These are phyloP conservation scores for Cherax destructor DNA, from an alignment of 1,140 invertebrate genomes.

Conservation along the genomic window DNA sequence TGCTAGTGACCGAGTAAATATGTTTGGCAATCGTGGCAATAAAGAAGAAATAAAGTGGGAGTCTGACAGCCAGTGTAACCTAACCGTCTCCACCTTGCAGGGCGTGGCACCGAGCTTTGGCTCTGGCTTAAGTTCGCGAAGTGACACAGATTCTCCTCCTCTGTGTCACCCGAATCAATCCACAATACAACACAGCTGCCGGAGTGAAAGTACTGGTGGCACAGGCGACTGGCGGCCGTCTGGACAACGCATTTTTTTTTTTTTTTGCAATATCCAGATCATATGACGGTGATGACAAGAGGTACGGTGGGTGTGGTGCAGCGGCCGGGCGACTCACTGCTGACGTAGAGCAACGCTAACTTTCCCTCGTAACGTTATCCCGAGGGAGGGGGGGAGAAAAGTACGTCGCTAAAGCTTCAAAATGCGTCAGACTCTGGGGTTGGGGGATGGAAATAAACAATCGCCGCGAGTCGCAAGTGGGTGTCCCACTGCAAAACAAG, in stretches of 20 bases:
- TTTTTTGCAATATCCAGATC: conserved; percentile 1
- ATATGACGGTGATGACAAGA: conserved; percentile 22
- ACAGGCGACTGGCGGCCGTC: background rate
- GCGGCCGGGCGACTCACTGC: background rate
- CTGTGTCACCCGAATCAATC: background rate
- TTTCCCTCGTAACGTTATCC: background rate
- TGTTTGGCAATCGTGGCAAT: conserved; percentile 2
- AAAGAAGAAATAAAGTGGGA: conserved; percentile 27
- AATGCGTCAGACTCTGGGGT: background rate
- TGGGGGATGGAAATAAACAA: background rate
- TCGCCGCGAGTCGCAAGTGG: background rate
- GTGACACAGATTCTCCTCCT: background rate
- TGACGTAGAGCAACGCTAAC: background rate
- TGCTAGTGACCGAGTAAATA: background rate
- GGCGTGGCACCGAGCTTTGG: conserved; percentile 28
- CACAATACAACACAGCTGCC: background rate
- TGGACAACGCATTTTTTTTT: background rate
- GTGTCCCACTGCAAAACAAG: background rate
- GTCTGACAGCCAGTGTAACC: conserved; percentile 41
- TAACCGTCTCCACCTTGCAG: conserved; percentile 39
- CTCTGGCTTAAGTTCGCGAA: conserved; percentile 31
- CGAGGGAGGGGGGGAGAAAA: no score
- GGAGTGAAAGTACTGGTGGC: background rate
- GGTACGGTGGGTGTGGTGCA: conserved; percentile 36
- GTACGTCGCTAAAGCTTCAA: background rate